These are phyloP conservation scores for Branchellion lobata DNA, from an alignment of 2,888 invertebrate genomes.

Conservation along the genomic window DNA sequence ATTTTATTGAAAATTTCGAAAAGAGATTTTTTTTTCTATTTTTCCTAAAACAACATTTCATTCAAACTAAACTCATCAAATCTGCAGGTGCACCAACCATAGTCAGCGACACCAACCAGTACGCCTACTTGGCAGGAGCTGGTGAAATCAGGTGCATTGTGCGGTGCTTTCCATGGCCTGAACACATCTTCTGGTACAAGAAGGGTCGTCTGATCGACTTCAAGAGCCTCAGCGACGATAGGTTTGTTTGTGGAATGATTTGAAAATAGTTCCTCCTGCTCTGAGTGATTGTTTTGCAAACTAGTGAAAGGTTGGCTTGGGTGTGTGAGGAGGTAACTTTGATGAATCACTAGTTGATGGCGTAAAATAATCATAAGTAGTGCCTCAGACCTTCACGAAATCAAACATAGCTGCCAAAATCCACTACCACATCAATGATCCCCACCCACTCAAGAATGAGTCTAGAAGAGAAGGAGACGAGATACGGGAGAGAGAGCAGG, in stretches of 20 bases:
- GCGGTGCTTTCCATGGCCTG: neutral
- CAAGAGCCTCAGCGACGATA: neutral
- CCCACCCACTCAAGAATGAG: neutral
- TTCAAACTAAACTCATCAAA: no score
- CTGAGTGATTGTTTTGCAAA: neutral
- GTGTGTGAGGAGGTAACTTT: no score
- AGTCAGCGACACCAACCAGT: neutral
- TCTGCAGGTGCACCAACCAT: constrained; percentile 13
- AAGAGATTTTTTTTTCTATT: no score
- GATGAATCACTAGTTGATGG: no score
- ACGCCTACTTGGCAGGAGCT: neutral
- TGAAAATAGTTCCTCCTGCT: neutral
- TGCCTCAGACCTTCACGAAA: no score
- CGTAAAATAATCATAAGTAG: no score
- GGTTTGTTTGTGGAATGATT: neutral
- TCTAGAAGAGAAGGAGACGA: constrained; percentile 12
- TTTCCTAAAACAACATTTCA: no score
- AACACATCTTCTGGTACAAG: constrained; percentile 22
- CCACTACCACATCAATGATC: no score
- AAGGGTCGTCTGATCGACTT: constrained; percentile 16
- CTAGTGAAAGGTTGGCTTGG: no score
- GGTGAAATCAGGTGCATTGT: constrained; percentile 12
- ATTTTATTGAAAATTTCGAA: no score
- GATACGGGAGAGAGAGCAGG: constrained; percentile 24
- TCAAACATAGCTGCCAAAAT: no score